Conservation (phyloP, 2,113 vertebrate species). For the Oncorhynchus clarkii region DNA sequence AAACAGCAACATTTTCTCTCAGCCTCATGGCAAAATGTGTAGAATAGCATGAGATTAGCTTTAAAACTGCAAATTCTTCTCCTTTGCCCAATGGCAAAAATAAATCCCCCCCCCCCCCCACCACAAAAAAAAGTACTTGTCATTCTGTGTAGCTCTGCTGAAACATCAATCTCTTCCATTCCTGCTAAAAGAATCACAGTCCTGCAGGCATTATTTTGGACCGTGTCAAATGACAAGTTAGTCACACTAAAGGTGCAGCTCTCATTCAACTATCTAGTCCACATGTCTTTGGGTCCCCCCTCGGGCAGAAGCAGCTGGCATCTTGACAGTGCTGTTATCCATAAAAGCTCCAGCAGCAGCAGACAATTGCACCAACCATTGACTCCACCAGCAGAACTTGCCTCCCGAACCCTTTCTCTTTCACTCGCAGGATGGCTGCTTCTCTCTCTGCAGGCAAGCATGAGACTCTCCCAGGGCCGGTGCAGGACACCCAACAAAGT, state of each 20-base stretch:
- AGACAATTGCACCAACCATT: conserved; percentile 1
- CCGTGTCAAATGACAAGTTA: conserved; percentile 18
- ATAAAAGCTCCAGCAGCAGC: conserved; percentile 9
- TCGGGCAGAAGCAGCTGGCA: conserved; percentile 24
- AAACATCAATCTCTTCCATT: background rate
- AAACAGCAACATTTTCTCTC: no score
- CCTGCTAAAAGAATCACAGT: no score
- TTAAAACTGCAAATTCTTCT: no score
- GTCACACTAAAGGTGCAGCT: conserved; percentile 8
- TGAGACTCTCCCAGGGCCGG: background rate
- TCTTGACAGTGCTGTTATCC: conserved; percentile 15
- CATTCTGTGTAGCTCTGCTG: background rate
- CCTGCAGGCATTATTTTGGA: background rate
- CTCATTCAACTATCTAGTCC: background rate
- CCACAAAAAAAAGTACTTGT: no score
- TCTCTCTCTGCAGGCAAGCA: background rate
- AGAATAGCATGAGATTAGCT: no score
- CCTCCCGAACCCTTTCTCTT: background rate
- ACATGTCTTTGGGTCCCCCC: conserved; percentile 41
- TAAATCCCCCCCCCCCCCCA: no score
- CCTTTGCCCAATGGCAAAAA: no score
- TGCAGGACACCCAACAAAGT: conserved; percentile 9
- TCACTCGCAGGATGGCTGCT: conserved; percentile 41
- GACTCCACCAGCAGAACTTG: background rate
- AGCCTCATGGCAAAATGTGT: no score